phyloP scores from a whole-genome alignment of 2,797 vertebrate species.

The Pseudochaenichthys georgianus region DNA sequence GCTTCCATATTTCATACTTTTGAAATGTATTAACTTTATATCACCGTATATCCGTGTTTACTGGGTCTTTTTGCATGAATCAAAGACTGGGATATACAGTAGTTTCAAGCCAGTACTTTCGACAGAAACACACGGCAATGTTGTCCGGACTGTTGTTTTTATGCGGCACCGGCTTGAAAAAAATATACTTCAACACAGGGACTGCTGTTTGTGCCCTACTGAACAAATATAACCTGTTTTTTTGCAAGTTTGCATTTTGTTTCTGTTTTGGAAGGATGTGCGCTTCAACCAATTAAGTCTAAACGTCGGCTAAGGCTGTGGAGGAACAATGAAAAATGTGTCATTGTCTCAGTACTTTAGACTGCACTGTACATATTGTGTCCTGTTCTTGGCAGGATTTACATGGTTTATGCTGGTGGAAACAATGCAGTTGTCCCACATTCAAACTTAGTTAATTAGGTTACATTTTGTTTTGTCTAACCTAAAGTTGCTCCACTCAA shows the following conservation, averaged over 20 bases:
- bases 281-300: slow-evolving; percentile 1
- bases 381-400: slow-evolving; percentile 13
- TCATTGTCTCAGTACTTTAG: neutral
- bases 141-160: no score
- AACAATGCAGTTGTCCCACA: slow-evolving; percentile 41
- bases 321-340: neutral
- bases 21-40: no score
- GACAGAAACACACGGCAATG: no score
- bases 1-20: no score
- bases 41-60: no score
- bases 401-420: slow-evolving; percentile 14
- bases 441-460: slow-evolving; percentile 45
- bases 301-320: neutral
- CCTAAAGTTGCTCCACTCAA: slow-evolving; percentile 46
- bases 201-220: neutral
- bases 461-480: slow-evolving; percentile 24
- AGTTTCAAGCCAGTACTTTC: no score
- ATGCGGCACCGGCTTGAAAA: no score
- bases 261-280: neutral
- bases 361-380: neutral
- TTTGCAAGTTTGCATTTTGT: neutral
- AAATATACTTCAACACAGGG: neutral
- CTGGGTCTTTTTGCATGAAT: no score
- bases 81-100: no score
- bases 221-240: neutral